Percentiles rank a stretch among this genome's conserved stretches.
These are phyloP conservation scores for Parazoanthus atlanticus DNA, from an alignment of 92 coral and sea anemone species.

Conservation along the genomic window DNA sequence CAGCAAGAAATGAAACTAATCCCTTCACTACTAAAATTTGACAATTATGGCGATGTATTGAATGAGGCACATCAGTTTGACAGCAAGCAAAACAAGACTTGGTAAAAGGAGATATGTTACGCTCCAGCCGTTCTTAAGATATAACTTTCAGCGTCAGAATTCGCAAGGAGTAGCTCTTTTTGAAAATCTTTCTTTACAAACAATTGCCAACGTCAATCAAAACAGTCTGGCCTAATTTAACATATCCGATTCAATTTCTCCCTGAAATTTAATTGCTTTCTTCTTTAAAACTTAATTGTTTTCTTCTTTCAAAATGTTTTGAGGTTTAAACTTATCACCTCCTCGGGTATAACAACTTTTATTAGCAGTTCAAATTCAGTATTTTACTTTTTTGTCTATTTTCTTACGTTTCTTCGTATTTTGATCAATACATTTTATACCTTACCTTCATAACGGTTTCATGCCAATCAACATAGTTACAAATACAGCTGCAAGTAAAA, in stretches of 20 bases:
- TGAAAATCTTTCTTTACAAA: background rate
- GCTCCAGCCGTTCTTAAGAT: background rate
- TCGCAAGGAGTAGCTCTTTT: background rate
- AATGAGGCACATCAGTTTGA: background rate
- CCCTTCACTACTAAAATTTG: background rate
- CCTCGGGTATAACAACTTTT: background rate
- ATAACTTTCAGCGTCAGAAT: background rate
- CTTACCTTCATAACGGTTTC: background rate
- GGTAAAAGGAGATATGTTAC: background rate
- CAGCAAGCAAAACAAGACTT: background rate
- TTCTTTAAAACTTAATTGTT: background rate
- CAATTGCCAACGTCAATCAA: background rate
- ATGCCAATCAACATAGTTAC: background rate
- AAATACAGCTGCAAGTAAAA: background rate
- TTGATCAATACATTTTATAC: background rate
- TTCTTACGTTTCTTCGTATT: background rate
- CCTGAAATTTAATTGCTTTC: background rate
- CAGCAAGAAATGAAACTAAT: background rate
- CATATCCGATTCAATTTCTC: background rate
- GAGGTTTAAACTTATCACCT: background rate
- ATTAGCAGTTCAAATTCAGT: background rate
- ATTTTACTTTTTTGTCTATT: background rate
- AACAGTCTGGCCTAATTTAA: background rate
- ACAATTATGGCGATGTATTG: background rate
- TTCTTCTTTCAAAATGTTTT: background rate